These are phyloP conservation scores for Pontoporia blainvillei DNA, from an alignment of 2,113 vertebrate genomes.

Conservation along the genomic window DNA sequence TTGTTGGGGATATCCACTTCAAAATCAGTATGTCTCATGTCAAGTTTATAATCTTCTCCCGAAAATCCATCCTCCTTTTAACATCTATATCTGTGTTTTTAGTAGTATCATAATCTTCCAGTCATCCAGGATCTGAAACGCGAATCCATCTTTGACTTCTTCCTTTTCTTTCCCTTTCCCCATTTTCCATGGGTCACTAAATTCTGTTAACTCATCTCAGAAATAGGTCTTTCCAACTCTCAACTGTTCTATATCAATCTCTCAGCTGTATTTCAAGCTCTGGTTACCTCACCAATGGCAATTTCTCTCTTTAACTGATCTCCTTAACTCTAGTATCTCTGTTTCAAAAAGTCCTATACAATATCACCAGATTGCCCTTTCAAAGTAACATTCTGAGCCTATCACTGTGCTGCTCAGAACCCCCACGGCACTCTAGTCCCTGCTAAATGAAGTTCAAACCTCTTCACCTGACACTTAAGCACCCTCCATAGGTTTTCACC, in stretches of 20 bases:
- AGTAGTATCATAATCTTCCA: neutral
- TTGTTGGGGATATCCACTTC: neutral
- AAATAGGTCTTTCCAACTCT: neutral
- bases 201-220: neutral
- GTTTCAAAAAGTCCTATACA: neutral
- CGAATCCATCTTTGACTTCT: neutral
- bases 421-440: neutral
- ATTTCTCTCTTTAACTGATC: conserved; percentile 17
- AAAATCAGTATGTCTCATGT: neutral
- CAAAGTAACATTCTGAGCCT: neutral
- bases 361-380: neutral
- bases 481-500: neutral
- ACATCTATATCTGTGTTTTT: neutral
- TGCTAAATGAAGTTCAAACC: neutral
- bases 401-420: neutral
- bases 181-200: neutral
- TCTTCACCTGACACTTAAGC: neutral
- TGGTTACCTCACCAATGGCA: neutral
- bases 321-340: neutral
- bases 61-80: neutral
- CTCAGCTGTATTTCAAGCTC: neutral
- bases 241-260: neutral
- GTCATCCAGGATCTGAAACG: neutral
- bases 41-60: neutral
- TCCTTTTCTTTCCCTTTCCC: neutral